Conservation (phyloP, 2,888 invertebrate species). For the Timandra comae region DNA sequence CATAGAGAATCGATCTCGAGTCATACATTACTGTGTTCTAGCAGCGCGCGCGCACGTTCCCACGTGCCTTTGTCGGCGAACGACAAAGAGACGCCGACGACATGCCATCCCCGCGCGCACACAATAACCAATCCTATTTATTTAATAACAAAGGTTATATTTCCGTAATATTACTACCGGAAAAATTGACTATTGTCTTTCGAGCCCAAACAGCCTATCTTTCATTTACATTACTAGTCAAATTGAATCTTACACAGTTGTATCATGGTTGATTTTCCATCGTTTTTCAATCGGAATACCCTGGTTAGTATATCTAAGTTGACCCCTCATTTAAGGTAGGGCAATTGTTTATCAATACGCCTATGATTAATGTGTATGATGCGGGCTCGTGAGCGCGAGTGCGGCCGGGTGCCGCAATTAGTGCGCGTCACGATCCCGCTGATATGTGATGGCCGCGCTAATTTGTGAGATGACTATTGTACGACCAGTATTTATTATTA, state of each 20-base stretch:
- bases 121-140: constrained; percentile 24
- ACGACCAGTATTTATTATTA: too few relatives aligned
- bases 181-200: constrained; percentile 40
- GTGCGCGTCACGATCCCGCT: constrained; percentile 61
- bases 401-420: constrained; percentile 57
- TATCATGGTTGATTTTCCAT: constrained; percentile 21
- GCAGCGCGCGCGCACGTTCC: constrained; percentile 68
- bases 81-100: constrained; percentile 70
- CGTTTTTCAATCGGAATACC: not conserved
- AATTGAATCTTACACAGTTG: constrained; percentile 9
- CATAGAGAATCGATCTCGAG: constrained; percentile 48
- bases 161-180: constrained; percentile 16
- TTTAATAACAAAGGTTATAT: constrained; percentile 21
- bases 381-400: constrained; percentile 54
- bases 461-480: constrained; percentile 40
- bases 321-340: constrained; percentile 74
- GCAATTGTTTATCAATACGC: constrained; percentile 74
- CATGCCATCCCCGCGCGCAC: constrained; percentile 41
- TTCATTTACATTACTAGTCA: constrained; percentile 7
- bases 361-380: constrained; percentile 66
- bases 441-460: constrained; percentile 67
- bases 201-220: constrained; percentile 25
- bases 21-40: constrained; percentile 59
- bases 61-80: constrained; percentile 73
- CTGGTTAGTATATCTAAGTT: constrained; percentile 35